These are phyloP conservation scores for Zeus faber DNA, from an alignment of 2,113 vertebrate species.

Conservation along the genomic window DNA sequence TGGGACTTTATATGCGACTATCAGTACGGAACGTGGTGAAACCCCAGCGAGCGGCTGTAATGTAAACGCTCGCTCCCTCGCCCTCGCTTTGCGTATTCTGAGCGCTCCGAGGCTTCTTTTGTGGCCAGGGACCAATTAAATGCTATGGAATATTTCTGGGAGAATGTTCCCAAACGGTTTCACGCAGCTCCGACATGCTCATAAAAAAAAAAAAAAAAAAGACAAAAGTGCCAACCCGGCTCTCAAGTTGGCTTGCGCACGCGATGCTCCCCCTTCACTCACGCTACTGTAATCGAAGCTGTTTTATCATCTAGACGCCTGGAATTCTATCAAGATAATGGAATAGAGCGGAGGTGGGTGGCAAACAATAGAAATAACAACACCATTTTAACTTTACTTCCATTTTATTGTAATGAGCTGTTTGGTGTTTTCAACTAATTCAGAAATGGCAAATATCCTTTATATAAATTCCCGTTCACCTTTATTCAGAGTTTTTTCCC, in stretches of 20 bases:
- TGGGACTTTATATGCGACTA: slow-evolving; percentile 23
- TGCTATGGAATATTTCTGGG: slow-evolving; percentile 41
- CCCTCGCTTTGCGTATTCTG: slow-evolving; percentile 21
- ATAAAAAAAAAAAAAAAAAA: slow-evolving; percentile 33
- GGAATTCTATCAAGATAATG: no score
- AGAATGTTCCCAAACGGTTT: slow-evolving; percentile 39
- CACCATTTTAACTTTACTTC: no score
- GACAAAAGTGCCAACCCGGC: neutral
- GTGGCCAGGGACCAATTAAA: slow-evolving; percentile 51
- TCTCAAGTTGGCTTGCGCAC: neutral
- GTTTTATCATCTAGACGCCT: no score
- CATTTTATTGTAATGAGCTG: no score
- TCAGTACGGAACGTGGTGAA: slow-evolving; percentile 20
- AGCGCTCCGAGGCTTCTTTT: slow-evolving; percentile 31
- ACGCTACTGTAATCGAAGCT: no score
- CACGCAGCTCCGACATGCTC: slow-evolving; percentile 34
- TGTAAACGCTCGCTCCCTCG: slow-evolving; percentile 22
- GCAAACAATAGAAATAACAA: no score
- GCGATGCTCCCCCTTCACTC: no score
- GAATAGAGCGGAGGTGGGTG: no score
- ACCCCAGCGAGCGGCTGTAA: slow-evolving; percentile 21
- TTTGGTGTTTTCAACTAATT: no score
- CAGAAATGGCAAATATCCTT: no score
- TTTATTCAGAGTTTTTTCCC: no score
- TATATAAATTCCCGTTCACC: no score